A percentile compares a stretch with the other conserved stretches of the same genome.
These are phyloP conservation scores for Danio tinwini DNA, from an alignment of 2,797 vertebrate species.

Conservation along the genomic window DNA sequence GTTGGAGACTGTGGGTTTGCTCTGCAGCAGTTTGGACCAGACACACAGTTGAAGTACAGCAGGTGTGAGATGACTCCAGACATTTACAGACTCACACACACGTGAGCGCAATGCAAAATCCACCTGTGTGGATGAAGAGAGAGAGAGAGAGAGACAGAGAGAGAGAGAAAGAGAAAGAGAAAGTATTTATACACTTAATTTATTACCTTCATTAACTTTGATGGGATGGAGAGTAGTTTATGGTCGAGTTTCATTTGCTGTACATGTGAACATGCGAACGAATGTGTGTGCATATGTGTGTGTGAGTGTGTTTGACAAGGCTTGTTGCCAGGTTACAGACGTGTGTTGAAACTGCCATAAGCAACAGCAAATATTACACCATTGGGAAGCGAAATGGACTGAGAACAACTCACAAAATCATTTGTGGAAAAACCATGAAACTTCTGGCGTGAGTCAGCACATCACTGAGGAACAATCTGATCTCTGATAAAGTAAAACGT, in stretches of 20 bases:
- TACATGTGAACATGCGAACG: constrained; percentile 11
- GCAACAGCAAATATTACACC: constrained; percentile 43
- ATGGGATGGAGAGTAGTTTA: constrained; percentile 56
- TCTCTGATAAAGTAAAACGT: constrained; percentile 2
- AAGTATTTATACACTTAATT: constrained; percentile 50
- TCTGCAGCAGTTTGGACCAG: constrained; percentile 3
- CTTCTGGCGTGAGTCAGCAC: background rate
- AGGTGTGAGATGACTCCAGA: constrained; percentile 26
- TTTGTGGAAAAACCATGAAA: background rate
- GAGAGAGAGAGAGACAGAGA: too few relatives aligned
- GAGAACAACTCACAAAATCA: background rate
- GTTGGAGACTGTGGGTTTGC: constrained; percentile 18
- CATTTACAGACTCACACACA: constrained; percentile 25
- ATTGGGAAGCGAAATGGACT: constrained; percentile 4
- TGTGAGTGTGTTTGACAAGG: constrained; percentile 42
- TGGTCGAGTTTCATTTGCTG: constrained; percentile 43
- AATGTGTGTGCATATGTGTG: constrained; percentile 8
- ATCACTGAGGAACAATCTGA: background rate
- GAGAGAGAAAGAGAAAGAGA: constrained; percentile 5
- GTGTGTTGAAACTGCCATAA: constrained; percentile 41
- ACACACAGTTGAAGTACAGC: constrained; percentile 25
- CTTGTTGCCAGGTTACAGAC: constrained; percentile 63
- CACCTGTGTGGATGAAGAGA: background rate
- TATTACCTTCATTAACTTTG: constrained; percentile 46
- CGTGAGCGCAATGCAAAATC: constrained; percentile 5